phyloP scores from a whole-genome alignment of 1,140 invertebrate genomes.

The Megalopta genalis region DNA sequence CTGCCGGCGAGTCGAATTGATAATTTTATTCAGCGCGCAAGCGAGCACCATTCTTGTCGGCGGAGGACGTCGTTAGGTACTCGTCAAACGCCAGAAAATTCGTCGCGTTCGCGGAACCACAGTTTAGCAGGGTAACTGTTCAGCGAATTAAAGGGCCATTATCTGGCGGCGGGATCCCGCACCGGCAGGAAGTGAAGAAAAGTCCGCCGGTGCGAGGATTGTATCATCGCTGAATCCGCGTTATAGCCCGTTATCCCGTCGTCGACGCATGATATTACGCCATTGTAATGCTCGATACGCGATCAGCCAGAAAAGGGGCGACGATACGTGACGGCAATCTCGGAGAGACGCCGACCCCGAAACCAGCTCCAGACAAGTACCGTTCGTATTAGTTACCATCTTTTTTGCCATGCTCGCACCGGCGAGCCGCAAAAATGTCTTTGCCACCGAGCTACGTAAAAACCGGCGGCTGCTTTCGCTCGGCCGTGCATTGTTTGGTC shows the following conservation, averaged over 20 bases:
- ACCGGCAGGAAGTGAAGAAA: not conserved
- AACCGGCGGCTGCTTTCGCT: not conserved
- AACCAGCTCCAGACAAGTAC: conserved; percentile 31
- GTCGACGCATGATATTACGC: conserved; percentile 24
- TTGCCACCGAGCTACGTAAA: not conserved
- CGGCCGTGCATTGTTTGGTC: not conserved
- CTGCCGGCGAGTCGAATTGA: not conserved
- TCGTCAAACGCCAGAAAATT: not conserved
- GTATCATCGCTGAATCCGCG: conserved; percentile 38
- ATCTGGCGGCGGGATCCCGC: not conserved
- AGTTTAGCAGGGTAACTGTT: not conserved
- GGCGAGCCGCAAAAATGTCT: conserved; percentile 18
- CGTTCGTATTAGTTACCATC: conserved; percentile 44
- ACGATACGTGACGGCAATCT: conserved; percentile 47
- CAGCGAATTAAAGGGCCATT: not conserved
- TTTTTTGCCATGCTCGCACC: conserved; percentile 9
- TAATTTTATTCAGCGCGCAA: not conserved
- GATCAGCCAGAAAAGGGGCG: conserved; percentile 37
- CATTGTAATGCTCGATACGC: conserved; percentile 48
- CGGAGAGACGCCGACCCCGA: conserved; percentile 22
- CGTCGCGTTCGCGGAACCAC: not conserved
- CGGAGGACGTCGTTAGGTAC: not conserved
- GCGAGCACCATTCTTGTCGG: not conserved
- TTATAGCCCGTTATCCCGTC: conserved; percentile 37
- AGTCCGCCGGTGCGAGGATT: not conserved